phyloP scores from a whole-genome alignment of 2,888 invertebrate species.

The Cryptus viduatorius region DNA sequence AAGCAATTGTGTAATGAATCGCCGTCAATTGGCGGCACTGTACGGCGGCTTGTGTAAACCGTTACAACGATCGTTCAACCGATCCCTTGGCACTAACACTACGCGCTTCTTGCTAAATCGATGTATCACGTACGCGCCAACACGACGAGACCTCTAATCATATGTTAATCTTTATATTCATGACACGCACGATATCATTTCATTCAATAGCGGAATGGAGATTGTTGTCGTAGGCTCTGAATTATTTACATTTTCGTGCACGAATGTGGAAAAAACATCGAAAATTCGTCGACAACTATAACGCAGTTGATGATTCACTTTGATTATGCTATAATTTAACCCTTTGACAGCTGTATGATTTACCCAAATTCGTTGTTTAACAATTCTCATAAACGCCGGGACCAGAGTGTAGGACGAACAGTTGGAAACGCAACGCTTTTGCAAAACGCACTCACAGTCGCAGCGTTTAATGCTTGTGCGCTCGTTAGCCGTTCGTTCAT shows the following conservation, averaged over 20 bases:
- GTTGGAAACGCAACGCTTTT: too few species aligned
- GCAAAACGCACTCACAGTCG: too few species aligned
- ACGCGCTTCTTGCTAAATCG: neutral
- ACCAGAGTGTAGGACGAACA: too few species aligned
- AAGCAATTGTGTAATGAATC: neutral
- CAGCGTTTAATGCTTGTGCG: too few species aligned
- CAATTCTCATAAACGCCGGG: too few species aligned
- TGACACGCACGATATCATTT: constrained; percentile 1
- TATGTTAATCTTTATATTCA: neutral
- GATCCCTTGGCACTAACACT: neutral
- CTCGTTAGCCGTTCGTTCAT: too few species aligned
- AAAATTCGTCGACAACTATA: neutral
- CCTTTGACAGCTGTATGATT: too few species aligned
- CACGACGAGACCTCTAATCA: neutral
- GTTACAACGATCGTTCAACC: too few species aligned
- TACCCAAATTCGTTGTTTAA: too few species aligned
- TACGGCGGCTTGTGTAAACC: neutral
- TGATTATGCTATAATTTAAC: too few species aligned
- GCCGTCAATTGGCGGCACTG: neutral
- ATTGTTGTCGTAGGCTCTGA: neutral
- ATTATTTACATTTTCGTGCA: neutral
- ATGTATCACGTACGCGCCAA: neutral
- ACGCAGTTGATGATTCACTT: neutral
- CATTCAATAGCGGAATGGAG: neutral
- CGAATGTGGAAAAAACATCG: neutral